Base-by-base conservation (phyloP, 2,888 invertebrate species). In the Ligdia adustata region DNA sequence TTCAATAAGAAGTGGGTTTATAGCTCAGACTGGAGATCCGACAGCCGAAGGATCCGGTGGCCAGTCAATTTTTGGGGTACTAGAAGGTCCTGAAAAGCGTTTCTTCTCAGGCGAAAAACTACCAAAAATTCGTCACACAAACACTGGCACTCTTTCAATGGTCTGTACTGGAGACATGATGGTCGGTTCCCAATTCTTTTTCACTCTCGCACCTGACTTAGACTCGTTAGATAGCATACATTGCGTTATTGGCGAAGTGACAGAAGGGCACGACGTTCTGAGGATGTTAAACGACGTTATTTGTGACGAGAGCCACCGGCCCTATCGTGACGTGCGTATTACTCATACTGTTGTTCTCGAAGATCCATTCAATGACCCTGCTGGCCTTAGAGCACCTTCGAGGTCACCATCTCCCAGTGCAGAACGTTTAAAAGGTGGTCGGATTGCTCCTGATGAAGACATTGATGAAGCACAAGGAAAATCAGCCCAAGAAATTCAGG, bases 1-100 rank as follows among this genome's bases (percentile, higher is more conserved):
- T 76, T 95, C 96, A 0, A 95, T 99, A 39, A 96, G 98, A 87
- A 93, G 94, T 75, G 96, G 97, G 51, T 98, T 99, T 68, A 97
- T 99, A 55, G 99, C 99, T 0, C 99, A 99, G 91, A 97, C 98
- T 20, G 99, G 99, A 2, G 99, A 99, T 81, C 99, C 99, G 0
- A 95, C 95, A 0, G 98, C 98, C 0, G 94, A 94, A 52, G 97
- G 99, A 2, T 93, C 94, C 65, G 98, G 97, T 2, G 99, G 99
- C 14, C 94, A 96, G 75, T 98, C 98, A 0, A 91, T 99, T 41
- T 98, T 94, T 91, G 95, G 96, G 0, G 89, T 95, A 33, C 77
- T 98, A n/a, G 95, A 97, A 79, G 98, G 98, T 0, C 93, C 94
- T 0, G 92, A 95, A 22, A 97, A 97, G 52, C 91, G 95, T 22